Evolutionary conservation across 2,888 invertebrate species (phyloP).

Genomic region (Melipona bicolor): DNA sequence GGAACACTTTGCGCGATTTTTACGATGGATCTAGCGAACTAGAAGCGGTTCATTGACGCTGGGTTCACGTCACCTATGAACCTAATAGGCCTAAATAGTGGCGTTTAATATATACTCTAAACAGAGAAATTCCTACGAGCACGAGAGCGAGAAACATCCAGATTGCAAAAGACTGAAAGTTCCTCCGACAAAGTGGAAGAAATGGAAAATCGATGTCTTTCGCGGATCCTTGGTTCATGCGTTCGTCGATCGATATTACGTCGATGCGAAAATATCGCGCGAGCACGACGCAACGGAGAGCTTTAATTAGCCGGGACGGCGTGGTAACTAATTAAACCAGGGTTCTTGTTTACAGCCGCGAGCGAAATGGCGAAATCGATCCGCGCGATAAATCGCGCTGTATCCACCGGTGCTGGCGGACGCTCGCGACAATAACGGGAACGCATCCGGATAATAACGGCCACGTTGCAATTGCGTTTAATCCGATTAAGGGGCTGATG

Average conservation of each 20-base stretch:
- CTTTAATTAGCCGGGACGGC: slow-evolving; percentile 49
- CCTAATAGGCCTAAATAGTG: too few species aligned
- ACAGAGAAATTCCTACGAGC: too few species aligned
- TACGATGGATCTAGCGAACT: neutral
- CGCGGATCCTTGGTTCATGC: neutral
- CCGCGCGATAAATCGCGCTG: slow-evolving; percentile 44
- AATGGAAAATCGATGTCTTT: neutral
- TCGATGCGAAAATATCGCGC: neutral
- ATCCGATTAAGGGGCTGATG: slow-evolving; percentile 59
- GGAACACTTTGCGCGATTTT: neutral
- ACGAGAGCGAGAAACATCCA: too few species aligned
- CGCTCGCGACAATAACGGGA: slow-evolving; percentile 41
- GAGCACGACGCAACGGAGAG: neutral
- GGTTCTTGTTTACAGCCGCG: slow-evolving; percentile 49
- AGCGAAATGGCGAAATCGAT: slow-evolving; percentile 44
- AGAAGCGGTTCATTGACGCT: too few species aligned
- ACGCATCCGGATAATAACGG: slow-evolving; percentile 51
- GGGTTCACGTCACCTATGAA: too few species aligned
- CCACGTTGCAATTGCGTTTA: slow-evolving; percentile 55
- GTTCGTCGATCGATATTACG: neutral
- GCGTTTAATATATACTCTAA: too few species aligned
- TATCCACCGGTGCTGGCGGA: slow-evolving; percentile 8
- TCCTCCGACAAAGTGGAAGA: too few species aligned
- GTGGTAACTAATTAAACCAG: slow-evolving; percentile 53
- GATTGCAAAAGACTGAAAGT: too few species aligned